Conservation (phyloP, 2,113 vertebrate genomes). For the Psittacus erithacus region DNA sequence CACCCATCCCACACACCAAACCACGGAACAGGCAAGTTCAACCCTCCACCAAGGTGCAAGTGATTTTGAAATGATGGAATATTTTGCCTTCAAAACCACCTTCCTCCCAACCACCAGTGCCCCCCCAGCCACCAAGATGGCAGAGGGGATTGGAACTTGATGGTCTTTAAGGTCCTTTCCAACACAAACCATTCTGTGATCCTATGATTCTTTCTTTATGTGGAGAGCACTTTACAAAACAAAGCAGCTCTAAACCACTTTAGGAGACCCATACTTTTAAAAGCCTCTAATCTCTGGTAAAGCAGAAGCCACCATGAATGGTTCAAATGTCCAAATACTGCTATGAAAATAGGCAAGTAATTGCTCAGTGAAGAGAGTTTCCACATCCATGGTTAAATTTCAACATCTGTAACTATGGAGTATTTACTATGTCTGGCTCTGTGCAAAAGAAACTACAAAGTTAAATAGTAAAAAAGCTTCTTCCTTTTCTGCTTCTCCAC, state of each 20-base stretch:
- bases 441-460: conserved; percentile 2
- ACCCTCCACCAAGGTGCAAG: background rate
- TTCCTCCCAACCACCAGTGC: background rate
- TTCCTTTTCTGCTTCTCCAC: background rate
- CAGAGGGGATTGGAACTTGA: background rate
- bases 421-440: background rate
- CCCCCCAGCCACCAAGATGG: rapidly evolving
- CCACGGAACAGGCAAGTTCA: background rate
- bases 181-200: background rate
- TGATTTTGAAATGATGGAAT: background rate
- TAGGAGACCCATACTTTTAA: background rate
- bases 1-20: background rate
- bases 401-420: background rate
- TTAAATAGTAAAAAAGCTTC: background rate
- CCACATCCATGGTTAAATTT: background rate
- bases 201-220: background rate
- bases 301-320: background rate
- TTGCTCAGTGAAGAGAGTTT: background rate
- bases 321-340: background rate
- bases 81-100: background rate
- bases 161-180: background rate
- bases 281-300: conserved; percentile 25
- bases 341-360: background rate
- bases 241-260: background rate
- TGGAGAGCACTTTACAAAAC: background rate